These are phyloP conservation scores for Zoanthus sansibaricus DNA, from an alignment of 92 coral and sea anemone genomes.

Conservation along the genomic window DNA sequence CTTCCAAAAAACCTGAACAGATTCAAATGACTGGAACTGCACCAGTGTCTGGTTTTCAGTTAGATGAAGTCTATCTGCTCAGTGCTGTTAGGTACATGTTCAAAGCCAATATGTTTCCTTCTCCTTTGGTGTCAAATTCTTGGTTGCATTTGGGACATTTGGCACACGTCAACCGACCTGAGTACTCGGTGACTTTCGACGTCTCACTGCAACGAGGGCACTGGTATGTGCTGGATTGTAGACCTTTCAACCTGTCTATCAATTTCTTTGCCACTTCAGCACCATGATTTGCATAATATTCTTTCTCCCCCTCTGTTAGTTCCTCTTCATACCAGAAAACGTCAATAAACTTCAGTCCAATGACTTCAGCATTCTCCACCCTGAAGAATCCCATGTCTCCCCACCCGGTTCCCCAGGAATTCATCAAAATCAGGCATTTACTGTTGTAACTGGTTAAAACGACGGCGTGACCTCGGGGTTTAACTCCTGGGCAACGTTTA, in stretches of 20 bases:
- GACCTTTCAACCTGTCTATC: not conserved
- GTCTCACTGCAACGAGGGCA: not conserved
- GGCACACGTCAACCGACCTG: not conserved
- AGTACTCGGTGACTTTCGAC: not conserved
- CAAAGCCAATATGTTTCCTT: not conserved
- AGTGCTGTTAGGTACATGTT: not conserved
- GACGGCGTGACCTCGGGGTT: conserved; percentile 58
- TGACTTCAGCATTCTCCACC: conserved; percentile 63
- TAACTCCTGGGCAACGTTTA: not conserved
- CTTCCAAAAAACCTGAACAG: too few relatives aligned
- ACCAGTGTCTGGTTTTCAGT: too few relatives aligned
- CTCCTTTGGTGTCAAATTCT: not conserved
- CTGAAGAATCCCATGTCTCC: conserved; percentile 59
- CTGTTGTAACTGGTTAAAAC: conserved; percentile 66
- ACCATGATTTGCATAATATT: not conserved
- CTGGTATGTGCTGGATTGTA: not conserved
- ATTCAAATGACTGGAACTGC: too few relatives aligned
- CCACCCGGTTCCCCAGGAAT: conserved; percentile 63
- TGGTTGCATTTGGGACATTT: not conserved
- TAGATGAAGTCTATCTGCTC: not conserved
- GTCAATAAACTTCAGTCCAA: conserved; percentile 59
- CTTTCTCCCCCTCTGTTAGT: not conserved
- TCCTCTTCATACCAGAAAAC: conserved; percentile 28
- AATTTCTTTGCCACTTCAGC: not conserved
- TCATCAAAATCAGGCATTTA: conserved; percentile 68